phyloP scores from a whole-genome alignment of 2,113 vertebrate genomes.

The Heterochromis multidens region DNA sequence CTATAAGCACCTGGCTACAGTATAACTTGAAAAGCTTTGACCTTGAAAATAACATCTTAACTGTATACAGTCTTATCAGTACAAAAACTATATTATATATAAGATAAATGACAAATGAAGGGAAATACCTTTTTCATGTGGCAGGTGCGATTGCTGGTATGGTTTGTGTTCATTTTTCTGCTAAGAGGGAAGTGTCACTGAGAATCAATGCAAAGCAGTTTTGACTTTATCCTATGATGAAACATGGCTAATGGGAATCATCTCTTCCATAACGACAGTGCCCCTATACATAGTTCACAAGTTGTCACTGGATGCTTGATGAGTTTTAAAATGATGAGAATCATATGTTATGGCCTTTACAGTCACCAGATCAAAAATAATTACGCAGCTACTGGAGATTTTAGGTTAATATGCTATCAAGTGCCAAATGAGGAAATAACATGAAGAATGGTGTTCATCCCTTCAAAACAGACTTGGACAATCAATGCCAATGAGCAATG shows the following conservation, averaged over 20 bases:
- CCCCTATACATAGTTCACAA: background rate
- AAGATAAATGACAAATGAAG: background rate
- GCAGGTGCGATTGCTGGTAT: background rate
- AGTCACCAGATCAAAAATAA: background rate
- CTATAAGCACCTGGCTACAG: background rate
- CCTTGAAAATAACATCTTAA: background rate
- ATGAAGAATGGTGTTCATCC: background rate
- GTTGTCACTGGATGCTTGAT: background rate
- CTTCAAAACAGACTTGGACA: background rate
- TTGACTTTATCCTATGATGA: background rate
- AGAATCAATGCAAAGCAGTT: background rate
- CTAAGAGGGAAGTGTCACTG: background rate
- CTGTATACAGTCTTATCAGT: too few species aligned
- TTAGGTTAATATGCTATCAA: background rate
- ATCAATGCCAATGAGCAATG: background rate
- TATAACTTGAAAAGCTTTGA: background rate
- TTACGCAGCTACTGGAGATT: background rate
- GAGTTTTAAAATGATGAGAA: background rate
- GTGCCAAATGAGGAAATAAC: background rate
- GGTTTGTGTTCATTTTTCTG: background rate
- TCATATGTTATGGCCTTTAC: background rate
- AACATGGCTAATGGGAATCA: accelerated
- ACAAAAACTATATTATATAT: background rate
- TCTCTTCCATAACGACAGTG: background rate
- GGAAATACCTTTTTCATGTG: accelerated